Conservation (phyloP, 2,797 vertebrate genomes). For the Enteromius mattozi region DNA sequence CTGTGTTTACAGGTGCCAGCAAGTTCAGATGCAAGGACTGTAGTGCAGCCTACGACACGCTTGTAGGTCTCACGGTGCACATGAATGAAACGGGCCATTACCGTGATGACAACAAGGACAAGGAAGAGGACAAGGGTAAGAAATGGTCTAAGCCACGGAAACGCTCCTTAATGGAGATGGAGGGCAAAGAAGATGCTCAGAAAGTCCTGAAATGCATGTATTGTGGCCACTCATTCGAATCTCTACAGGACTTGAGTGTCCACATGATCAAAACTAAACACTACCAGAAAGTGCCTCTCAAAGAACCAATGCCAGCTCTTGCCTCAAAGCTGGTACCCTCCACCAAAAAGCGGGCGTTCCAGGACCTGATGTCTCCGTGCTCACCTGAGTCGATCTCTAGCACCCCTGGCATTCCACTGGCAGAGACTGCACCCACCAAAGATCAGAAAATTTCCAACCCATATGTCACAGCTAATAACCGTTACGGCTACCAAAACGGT, state of each 20-base stretch:
- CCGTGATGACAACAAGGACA: conserved; percentile 95
- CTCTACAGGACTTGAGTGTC: conserved; percentile 96
- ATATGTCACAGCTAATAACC: conserved; percentile 96
- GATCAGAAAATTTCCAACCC: conserved; percentile 93
- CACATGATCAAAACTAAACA: conserved; percentile 99
- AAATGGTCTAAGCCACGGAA: conserved; percentile 97
- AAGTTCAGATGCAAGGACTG: conserved; percentile 99
- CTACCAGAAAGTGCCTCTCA: conserved; percentile 99
- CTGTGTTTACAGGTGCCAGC: conserved; percentile 96
- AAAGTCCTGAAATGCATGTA: conserved; percentile 99
- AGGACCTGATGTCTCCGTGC: conserved; percentile 89
- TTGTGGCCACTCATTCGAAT: conserved; percentile 97
- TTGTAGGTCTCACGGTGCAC: conserved; percentile 96
- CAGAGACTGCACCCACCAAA: conserved; percentile 83
- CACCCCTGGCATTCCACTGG: conserved; percentile 75
- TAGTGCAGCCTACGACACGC: conserved; percentile 94
- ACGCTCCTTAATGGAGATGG: conserved; percentile 97
- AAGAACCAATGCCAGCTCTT: conserved; percentile 97
- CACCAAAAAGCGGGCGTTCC: conserved; percentile 93
- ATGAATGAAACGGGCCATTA: conserved; percentile 99
- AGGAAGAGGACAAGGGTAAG: conserved; percentile 90
- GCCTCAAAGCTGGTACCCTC: conserved; percentile 92
- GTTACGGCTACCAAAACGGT: conserved; percentile 98
- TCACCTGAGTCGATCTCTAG: conserved; percentile 90
- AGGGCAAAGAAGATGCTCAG: conserved; percentile 96